Percentiles rank a stretch among this genome's conserved stretches.
Conservation (phyloP, 2,888 invertebrate genomes). For the Ferrisia virgata region DNA sequence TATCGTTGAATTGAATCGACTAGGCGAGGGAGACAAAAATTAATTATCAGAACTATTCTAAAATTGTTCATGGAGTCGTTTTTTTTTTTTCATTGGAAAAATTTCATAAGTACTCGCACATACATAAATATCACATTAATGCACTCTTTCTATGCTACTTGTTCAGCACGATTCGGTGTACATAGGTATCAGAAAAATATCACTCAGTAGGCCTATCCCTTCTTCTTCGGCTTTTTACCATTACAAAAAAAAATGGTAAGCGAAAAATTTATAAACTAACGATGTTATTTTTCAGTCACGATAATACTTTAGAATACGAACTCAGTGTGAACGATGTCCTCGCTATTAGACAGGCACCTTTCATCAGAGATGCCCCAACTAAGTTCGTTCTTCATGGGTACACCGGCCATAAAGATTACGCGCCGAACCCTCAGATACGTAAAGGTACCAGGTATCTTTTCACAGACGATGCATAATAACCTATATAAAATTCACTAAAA, state of each 20-base stretch:
- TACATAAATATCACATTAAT: too few relatives aligned
- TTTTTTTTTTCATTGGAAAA: too few relatives aligned
- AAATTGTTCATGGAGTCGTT: too few relatives aligned
- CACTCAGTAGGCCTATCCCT: too few relatives aligned
- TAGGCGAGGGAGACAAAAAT: too few relatives aligned
- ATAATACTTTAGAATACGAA: constrained; percentile 51
- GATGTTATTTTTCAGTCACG: neutral
- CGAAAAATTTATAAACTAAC: neutral
- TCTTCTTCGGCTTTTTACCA: neutral
- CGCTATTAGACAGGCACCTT: constrained; percentile 55
- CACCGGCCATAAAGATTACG: constrained; percentile 61
- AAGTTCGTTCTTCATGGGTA: constrained; percentile 65
- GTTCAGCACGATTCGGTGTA: too few relatives aligned
- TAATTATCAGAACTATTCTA: too few relatives aligned
- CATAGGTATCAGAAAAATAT: too few relatives aligned
- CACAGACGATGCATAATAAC: neutral
- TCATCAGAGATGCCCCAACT: constrained; percentile 56
- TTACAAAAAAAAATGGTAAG: neutral
- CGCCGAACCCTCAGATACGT: constrained; percentile 62
- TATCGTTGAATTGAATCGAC: too few relatives aligned
- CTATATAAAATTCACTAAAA: too few relatives aligned
- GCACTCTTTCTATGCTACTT: too few relatives aligned
- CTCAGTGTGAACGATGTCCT: constrained; percentile 54
- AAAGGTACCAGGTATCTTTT: constrained; percentile 56
- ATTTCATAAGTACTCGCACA: too few relatives aligned